These are phyloP conservation scores for Lineus longissimus DNA, from an alignment of 1,140 invertebrate genomes.

Conservation along the genomic window DNA sequence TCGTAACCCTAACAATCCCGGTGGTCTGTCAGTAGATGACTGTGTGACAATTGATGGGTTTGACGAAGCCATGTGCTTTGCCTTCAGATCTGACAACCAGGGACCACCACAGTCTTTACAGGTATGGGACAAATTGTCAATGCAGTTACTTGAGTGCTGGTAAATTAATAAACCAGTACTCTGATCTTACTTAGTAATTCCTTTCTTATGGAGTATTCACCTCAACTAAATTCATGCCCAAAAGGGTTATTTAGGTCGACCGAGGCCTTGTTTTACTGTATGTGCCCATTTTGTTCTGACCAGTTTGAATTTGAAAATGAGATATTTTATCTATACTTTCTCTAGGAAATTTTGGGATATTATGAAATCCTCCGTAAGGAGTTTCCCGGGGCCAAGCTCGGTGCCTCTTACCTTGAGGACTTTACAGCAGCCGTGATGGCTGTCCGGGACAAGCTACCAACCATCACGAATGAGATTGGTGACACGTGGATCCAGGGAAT, in stretches of 20 bases:
- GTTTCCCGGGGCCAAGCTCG: conserved; percentile 34
- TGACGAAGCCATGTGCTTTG: conserved; percentile 37
- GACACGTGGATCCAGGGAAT: conserved; percentile 49
- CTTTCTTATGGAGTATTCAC: neutral
- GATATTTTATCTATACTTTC: no score
- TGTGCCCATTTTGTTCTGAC: no score
- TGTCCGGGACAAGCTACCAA: conserved; percentile 22
- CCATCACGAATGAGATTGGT: conserved; percentile 36
- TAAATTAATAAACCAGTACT: neutral
- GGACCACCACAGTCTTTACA: conserved; percentile 31
- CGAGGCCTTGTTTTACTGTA: no score
- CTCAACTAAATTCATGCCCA: no score
- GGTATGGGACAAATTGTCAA: conserved; percentile 16
- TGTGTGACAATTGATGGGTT: conserved; percentile 30
- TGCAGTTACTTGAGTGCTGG: neutral
- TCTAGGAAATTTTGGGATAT: conserved; percentile 36
- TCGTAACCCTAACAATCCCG: conserved; percentile 20
- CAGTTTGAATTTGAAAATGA: no score
- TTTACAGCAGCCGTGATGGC: conserved; percentile 29
- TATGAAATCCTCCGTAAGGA: conserved; percentile 38
- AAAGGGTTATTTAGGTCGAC: no score
- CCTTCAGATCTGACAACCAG: conserved; percentile 36
- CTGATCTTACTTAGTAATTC: neutral
- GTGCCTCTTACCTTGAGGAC: conserved; percentile 36
- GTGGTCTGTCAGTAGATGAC: conserved; percentile 31